Base-by-base conservation (phyloP, 2,888 invertebrate genomes). In the Matsumyia berberina region DNA sequence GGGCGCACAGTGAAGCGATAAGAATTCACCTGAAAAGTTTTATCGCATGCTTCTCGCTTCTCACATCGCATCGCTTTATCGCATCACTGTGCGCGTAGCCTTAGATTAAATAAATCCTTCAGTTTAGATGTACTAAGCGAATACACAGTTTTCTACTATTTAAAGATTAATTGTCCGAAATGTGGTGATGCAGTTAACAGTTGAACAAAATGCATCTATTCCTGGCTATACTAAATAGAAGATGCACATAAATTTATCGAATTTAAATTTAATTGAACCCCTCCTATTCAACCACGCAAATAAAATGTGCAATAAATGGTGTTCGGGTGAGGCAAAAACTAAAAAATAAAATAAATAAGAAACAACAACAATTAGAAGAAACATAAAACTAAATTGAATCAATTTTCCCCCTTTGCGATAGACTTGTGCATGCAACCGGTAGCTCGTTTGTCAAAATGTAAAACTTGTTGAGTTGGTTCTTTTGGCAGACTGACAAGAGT, bases 401-500 rank as follows among this genome's bases (percentile, higher is more conserved):
- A 35, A 58, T 58, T 70, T 70, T 35, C 37, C 15, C n/a, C 9
- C 33, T 46, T 62, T 15, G 44, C 66, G 31, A 35, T 51, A 51
- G 37, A 29, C 24, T 66, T 15, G 29, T 35, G 39, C 24, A 76
- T 64, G 42, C 81, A 81, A 81, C 76, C 42, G 49, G 81, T 81
- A 57, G 81, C 57, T 58, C 70, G 51, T 81, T 76, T 76, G 49
- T 76, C 35, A 76, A 76, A 62, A 74, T 51, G 74, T 35, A 35
- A 35, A n/a, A 81, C 64, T 70, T 76, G 81, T 81, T 76, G 76
- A 64, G 44, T 49, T 67, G 11, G 5, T 35, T 55, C 4, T 80
- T 76, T 79, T 81, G 81, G 81, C 81, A 81, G 53, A 4, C n/a
- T 70, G 69, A 70, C 81, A 81, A 76, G 5, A 70, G 24, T 39